phyloP scores from a whole-genome alignment of 2,888 invertebrate species.

The Eilema sororculum region DNA sequence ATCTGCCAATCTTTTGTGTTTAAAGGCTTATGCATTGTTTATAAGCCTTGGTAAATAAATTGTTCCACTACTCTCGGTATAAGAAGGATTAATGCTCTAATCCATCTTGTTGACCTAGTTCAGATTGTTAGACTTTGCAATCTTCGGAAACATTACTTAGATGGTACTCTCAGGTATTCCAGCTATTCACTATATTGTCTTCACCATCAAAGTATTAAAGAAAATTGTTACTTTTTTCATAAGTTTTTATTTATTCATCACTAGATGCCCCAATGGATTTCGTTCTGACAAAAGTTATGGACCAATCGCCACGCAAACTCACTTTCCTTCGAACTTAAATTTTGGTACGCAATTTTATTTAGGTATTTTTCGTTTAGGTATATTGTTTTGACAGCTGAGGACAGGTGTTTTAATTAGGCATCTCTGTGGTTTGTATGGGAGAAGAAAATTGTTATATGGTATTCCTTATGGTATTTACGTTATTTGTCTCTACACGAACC shows the following conservation, averaged over 20 bases:
- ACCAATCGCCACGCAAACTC: not conserved
- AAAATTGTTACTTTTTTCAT: too few relatives aligned
- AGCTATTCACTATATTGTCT: not conserved
- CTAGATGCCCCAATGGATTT: not conserved
- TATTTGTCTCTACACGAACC: not conserved
- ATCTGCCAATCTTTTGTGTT: not conserved
- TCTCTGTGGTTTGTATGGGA: not conserved
- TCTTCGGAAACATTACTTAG: not conserved
- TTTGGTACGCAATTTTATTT: not conserved
- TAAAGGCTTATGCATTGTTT: not conserved
- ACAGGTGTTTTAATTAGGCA: too few relatives aligned
- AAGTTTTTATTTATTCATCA: too few relatives aligned
- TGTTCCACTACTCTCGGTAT: not conserved
- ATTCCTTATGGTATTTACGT: too few relatives aligned
- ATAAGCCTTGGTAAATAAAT: not conserved
- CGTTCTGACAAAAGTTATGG: not conserved
- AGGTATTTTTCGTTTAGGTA: too few relatives aligned
- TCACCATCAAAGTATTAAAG: too few relatives aligned
- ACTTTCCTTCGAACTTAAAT: not conserved
- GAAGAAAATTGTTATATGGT: not conserved
- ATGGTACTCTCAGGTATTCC: not conserved
- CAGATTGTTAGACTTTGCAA: not conserved
- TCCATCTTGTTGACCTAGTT: not conserved
- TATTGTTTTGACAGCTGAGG: not conserved
- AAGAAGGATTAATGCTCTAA: not conserved